Base-by-base conservation (phyloP, 1,140 invertebrate genomes). In the Archivesica marissinica region DNA sequence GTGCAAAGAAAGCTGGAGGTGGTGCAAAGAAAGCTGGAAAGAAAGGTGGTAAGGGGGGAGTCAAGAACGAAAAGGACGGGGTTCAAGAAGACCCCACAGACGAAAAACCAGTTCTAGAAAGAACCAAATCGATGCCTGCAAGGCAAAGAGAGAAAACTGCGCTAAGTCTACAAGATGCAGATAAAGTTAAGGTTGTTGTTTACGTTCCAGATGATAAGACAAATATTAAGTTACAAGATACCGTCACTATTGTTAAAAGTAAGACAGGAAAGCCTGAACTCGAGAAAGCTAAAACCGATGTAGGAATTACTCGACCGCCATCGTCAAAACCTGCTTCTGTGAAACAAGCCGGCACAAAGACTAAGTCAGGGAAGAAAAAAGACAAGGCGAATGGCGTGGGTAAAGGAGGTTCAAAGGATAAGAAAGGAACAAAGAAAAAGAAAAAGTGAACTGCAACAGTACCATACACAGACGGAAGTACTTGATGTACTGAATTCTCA, bases 61-160 rank as follows among this genome's bases (percentile, higher is more conserved):
- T 11, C 1, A 59, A 59, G 52, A 83, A 61, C 25, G 70, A 38
- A 25, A 72, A 74, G 33, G 80, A 83, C 23, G 9, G 59, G 0
- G 39, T 44, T 7, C 41, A 56, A 28, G 70, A 59, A 75, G 59
- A 78, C 25, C 23, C 35, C 2, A 66, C 47, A 23, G 52, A 28
- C 6, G 52, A 35, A 15, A 17, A 7, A 15, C 38, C 30, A 28
- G 20, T 6, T n/a, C 3, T 81, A 3, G 52, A 70, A 41, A 25
- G 80, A 33, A 38, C 80, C 6, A 83, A 83, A 41, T 61, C 80
- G 64, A 83, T 83, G 80, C 80, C 80, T 0, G 76, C 61, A 1
- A 79, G 41, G 33, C 23, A 72, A 54, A 35, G 79, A 39, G 79
- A 82, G 38, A 74, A 75, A 39, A 83, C 80, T 35, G 25, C 23